phyloP scores from a whole-genome alignment of 1,140 invertebrate genomes.

The Drosophila athabasca region DNA sequence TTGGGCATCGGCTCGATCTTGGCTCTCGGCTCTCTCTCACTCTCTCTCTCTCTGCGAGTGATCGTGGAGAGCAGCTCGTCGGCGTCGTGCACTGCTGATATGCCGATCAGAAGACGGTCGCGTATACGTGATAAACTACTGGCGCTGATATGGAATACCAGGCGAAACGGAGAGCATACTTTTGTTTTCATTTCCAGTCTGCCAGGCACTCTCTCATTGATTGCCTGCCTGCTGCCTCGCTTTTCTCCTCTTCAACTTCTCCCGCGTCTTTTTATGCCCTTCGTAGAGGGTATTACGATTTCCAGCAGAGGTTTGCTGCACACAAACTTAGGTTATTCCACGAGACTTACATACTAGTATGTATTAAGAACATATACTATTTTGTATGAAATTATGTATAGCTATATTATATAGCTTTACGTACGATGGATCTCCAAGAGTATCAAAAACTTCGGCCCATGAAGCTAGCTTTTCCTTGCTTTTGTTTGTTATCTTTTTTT shows the following conservation, averaged over 20 bases:
- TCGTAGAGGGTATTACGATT: too few species aligned
- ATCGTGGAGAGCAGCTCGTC: background rate
- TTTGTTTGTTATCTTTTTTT: constrained; percentile 28
- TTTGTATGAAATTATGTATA: too few species aligned
- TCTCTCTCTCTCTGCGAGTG: constrained; percentile 7
- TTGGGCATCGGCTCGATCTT: background rate
- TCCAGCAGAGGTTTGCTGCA: too few species aligned
- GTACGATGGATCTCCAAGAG: too few species aligned
- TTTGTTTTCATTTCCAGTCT: constrained; percentile 45
- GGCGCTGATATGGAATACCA: constrained; percentile 14
- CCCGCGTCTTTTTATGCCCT: too few species aligned
- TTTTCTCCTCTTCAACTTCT: constrained; percentile 3
- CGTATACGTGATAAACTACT: constrained; percentile 42
- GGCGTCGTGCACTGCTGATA: constrained; percentile 15
- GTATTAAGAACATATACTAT: too few species aligned
- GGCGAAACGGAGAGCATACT: constrained; percentile 24
- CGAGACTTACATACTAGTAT: too few species aligned
- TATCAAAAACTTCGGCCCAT: too few species aligned
- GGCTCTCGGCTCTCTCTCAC: background rate
- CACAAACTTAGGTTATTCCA: too few species aligned
- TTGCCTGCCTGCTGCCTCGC: constrained; percentile 25
- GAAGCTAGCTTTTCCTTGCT: background rate
- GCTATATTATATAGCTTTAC: too few species aligned
- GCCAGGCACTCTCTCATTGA: constrained; percentile 20
- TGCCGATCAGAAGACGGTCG: background rate